phyloP scores from a whole-genome alignment of 2,113 vertebrate genomes.

The Phyllostomus discolor region DNA sequence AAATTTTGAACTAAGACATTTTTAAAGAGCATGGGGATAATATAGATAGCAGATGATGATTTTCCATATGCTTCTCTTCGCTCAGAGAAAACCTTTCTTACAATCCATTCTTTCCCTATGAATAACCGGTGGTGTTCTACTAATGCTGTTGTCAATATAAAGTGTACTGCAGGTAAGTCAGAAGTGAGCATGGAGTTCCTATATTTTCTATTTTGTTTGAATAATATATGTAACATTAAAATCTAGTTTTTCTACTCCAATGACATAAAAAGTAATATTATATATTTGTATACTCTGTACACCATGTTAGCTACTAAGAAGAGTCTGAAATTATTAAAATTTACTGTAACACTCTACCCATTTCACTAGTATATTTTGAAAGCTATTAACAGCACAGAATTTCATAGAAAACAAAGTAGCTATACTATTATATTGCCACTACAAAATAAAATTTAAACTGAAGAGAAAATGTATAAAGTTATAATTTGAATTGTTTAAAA shows the following conservation, averaged over 20 bases:
- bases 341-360: background rate
- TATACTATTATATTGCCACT: background rate
- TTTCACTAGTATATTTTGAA: background rate
- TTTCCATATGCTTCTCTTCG: background rate
- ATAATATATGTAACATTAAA: background rate
- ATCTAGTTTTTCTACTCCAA: background rate
- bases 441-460: background rate
- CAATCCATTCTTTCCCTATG: background rate
- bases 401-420: background rate
- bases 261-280: background rate
- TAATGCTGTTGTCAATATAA: background rate
- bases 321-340: background rate
- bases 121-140: background rate
- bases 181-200: background rate
- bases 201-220: background rate
- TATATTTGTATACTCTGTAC: background rate
- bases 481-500: slow-evolving; percentile 13
- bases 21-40: background rate
- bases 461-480: background rate
- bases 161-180: background rate
- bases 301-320: background rate
- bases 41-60: background rate
- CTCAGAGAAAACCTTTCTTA: background rate
- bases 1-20: background rate
- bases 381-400: background rate